phyloP scores from a whole-genome alignment of 2,888 invertebrate genomes.

The Synanthedon andrenaeformis region DNA sequence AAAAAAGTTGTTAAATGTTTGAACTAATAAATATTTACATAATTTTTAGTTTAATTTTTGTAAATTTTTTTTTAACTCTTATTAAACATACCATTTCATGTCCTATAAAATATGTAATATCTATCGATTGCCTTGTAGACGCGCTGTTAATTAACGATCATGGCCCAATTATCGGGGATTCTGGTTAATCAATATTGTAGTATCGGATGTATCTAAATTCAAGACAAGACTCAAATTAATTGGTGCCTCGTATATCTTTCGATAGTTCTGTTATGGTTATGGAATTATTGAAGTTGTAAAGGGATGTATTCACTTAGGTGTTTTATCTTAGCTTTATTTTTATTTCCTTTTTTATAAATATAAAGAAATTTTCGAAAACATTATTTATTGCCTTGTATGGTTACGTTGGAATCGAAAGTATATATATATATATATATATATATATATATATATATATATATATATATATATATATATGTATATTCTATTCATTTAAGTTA shows the following conservation, averaged over 20 bases:
- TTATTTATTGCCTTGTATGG: too few relatives aligned
- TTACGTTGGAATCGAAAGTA: too few relatives aligned
- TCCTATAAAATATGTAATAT: too few relatives aligned
- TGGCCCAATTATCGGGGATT: constrained; percentile 44
- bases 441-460: too few relatives aligned
- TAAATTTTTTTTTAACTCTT: not conserved
- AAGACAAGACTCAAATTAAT: constrained; percentile 50
- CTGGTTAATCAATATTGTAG: constrained; percentile 43
- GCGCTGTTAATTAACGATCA: constrained; percentile 37
- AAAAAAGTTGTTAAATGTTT: too few relatives aligned
- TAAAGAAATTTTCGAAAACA: too few relatives aligned
- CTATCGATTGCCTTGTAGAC: not conserved
- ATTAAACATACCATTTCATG: not conserved
- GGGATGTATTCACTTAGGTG: constrained; percentile 10
- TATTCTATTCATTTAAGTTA: too few relatives aligned
- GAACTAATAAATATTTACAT: not conserved
- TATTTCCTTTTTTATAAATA: too few relatives aligned
- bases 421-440: too few relatives aligned
- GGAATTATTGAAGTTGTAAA: constrained; percentile 15
- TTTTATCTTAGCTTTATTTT: too few relatives aligned
- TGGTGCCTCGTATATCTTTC: constrained; percentile 38
- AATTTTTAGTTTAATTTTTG: not conserved
- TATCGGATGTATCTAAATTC: constrained; percentile 24
- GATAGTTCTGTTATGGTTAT: constrained; percentile 29
- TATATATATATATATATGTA: too few relatives aligned